Base-by-base conservation (phyloP, 2,888 invertebrate species). In the Hypomecis atomaria region DNA sequence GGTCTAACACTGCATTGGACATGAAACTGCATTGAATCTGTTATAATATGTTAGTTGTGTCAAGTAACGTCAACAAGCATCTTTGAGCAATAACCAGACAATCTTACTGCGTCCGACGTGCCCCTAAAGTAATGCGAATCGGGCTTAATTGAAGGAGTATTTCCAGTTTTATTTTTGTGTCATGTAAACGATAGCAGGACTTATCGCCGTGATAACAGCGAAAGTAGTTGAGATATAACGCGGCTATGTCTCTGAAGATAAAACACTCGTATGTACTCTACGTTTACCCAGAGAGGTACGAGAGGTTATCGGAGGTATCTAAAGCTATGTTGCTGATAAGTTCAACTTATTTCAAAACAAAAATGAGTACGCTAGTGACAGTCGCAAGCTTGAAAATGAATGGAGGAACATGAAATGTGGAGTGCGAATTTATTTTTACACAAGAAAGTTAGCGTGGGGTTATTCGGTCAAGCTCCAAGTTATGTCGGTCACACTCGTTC, bases 161-260 rank as follows among this genome's bases (percentile, higher is more conserved):
- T 13, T 55, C 49, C 63, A 54, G 58, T 58, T 33, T 63, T 63
- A 48, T 54, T 34, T n/a, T 52, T 52, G 40, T 33, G 45, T 37
- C n/a, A 11, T 43, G 33, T 57, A 42, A 52, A 47, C 13, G 23
- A 54, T 13, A 37, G 13, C 48, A 44, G 38, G 33, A 45, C 45
- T 45, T 62, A 40, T 57, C 42, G 40, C 10, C 38, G 23, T 45
- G 49, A 58, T 49, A 54, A 36, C 38, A n/a, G 63, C 38, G 58
- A 63, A 54, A 64, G 63, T 59, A 11, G 38, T 49, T 33, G 43
- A 42, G 43, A 54, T 53, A 54, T 44, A 57, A 23, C 34, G 57
- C 48, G 43, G 37, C 37, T 54, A 23, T 36, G 43, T 44, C 45
- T 45, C 23, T 49, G 33, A n/a, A 53, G 52, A 40, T 53, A 53